These are phyloP conservation scores for Bradysia coprophila DNA, from an alignment of 1,140 invertebrate genomes.

Conservation along the genomic window DNA sequence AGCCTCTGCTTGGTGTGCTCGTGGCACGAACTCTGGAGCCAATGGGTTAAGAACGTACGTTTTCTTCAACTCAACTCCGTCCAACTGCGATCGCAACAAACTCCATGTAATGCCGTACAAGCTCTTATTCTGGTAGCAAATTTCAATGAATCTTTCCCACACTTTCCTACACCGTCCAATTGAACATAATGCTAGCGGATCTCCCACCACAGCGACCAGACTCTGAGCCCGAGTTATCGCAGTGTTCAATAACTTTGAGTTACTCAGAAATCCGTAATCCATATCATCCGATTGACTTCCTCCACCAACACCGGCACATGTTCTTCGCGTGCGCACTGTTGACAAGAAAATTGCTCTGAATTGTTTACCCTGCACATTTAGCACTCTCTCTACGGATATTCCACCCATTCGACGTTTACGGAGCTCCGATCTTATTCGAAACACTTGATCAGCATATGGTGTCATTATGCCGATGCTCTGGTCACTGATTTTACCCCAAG, in stretches of 20 bases:
- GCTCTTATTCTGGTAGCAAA: conserved; percentile 53
- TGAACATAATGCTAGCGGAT: conserved; percentile 68
- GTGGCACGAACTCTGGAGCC: conserved; percentile 62
- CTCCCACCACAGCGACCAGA: conserved; percentile 73
- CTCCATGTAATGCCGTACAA: conserved; percentile 55
- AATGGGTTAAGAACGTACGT: conserved; percentile 63
- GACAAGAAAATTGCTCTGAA: conserved; percentile 72
- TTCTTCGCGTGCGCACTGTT: conserved; percentile 60
- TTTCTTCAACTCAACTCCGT: conserved; percentile 52
- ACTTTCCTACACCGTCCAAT: conserved; percentile 68
- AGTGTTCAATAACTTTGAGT: conserved; percentile 69
- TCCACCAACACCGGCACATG: conserved; percentile 30
- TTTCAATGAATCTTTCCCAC: conserved; percentile 65
- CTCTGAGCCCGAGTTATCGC: conserved; percentile 74
- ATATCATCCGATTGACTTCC: conserved; percentile 32
- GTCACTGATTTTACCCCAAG: conserved; percentile 56
- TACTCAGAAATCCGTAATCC: conserved; percentile 74
- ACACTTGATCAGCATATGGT: conserved; percentile 72
- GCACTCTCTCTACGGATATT: conserved; percentile 67
- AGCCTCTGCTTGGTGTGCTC: conserved; percentile 28
- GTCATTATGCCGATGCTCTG: conserved; percentile 68
- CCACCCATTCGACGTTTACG: conserved; percentile 51
- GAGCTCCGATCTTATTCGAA: conserved; percentile 58
- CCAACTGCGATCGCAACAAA: conserved; percentile 43
- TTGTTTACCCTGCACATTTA: conserved; percentile 82